Base-by-base conservation (phyloP, 2,797 vertebrate species). In the Leptodactylus fallax region DNA sequence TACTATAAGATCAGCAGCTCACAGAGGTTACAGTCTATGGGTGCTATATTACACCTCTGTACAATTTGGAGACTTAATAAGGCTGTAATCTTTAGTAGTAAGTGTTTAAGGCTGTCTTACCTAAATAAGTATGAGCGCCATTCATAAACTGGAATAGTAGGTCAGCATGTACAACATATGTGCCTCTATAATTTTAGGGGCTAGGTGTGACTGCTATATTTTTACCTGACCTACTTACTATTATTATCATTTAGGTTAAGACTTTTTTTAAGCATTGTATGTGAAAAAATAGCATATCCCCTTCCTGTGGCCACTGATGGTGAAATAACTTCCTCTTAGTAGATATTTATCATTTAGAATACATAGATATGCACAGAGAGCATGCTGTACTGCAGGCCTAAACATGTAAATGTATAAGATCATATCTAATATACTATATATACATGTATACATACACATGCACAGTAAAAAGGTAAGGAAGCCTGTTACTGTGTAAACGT, bases 211-310 rank as follows among this genome's bases (percentile, higher is more conserved):
- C 67, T 55, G 60, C 25, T 87, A n/a, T 63, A 72, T 63, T 81
- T 87, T 27, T 81, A 49, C 60, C 17, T 53, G 69, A 7, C 56
- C 86, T 79, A 69, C 47, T 78, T 87, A 58, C 81, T 83, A 87
- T 83, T 27, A 79, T 83, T 87, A 79, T 7, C 36, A 25, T 76
- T 67, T 79, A 60, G 56, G 81, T 79, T 47, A 3, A 16, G 47
- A 25, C 12, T 7, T 10, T 45, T 23, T 58, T 56, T 87, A 63
- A 17, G 3, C 51, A 16, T 58, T 81, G 47, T 67, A 7, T 86
- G 27, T 17, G 17, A 61, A 36, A 71, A 19, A 51, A 55, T 17
- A 36, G 49, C 76, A 72, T 45, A 69, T 86, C 76, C 63, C 19
- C 63, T 80, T 86, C 76, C 76, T 69, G 85, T 69, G 58, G 85